Conservation (phyloP, 2,797 vertebrate genomes). For the Hylomyscus alleni region DNA sequence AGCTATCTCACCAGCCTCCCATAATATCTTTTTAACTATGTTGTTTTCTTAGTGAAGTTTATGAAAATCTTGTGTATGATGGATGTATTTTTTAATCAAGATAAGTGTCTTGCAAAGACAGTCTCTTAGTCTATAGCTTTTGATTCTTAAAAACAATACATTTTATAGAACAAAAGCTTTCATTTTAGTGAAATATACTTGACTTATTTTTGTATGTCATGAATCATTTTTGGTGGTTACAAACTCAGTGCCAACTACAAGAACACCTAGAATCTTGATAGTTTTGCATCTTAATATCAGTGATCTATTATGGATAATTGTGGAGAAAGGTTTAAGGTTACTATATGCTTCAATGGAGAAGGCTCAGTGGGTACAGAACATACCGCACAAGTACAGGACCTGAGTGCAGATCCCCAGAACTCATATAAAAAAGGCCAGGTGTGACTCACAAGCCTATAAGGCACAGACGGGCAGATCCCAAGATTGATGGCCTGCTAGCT, state of each 20-base stretch:
- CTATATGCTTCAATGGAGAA: neutral
- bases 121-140: neutral
- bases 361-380: too few species aligned
- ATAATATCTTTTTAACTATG: neutral
- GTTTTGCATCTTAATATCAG: neutral
- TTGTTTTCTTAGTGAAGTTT: neutral
- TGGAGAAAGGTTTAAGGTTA: neutral
- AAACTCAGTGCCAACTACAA: slow-evolving; percentile 16
- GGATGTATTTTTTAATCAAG: neutral
- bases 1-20: too few species aligned
- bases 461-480: neutral
- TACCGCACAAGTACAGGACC: neutral
- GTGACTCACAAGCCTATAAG: neutral
- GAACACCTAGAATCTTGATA: neutral
- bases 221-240: slow-evolving; percentile 17
- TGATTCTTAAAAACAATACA: neutral
- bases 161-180: slow-evolving; percentile 49
- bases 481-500: too few species aligned
- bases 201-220: neutral
- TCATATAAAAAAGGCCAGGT: neutral
- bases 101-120: neutral
- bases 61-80: slow-evolving; percentile 22
- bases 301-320: neutral
- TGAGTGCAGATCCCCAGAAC: neutral
- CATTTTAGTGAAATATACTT: neutral